Evolutionary conservation across 2,888 invertebrate species (phyloP).

Genomic region (Mythimna vitellina): DNA sequence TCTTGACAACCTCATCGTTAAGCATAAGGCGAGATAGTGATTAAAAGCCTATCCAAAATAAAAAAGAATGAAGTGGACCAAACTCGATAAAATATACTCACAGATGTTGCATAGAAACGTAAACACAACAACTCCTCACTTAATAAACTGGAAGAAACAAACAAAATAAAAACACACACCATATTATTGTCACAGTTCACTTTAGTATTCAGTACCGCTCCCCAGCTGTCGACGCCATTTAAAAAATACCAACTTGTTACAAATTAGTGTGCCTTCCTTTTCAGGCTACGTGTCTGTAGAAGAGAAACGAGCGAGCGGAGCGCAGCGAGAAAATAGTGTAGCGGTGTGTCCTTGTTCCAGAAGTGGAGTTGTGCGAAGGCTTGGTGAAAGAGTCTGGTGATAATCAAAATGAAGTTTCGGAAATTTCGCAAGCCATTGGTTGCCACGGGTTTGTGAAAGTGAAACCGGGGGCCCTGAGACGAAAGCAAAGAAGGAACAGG

Average conservation of each 20-base stretch:
- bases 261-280: constrained; percentile 42
- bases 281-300: background rate
- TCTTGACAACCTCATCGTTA: too few species aligned
- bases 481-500: too few species aligned
- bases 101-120: background rate
- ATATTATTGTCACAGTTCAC: constrained; percentile 42
- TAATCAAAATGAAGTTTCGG: too few species aligned
- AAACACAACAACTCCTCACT: constrained; percentile 2
- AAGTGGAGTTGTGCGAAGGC: background rate
- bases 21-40: too few species aligned
- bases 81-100: background rate
- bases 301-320: background rate
- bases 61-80: background rate
- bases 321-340: background rate
- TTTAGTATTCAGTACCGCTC: constrained; percentile 54
- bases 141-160: constrained; percentile 34
- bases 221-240: constrained; percentile 51
- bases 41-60: background rate
- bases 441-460: too few species aligned
- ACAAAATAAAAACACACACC: constrained; percentile 29
- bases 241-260: constrained; percentile 52
- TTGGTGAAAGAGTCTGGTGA: background rate
- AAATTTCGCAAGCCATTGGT: too few species aligned
- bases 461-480: too few species aligned
- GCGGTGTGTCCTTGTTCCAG: background rate